These are phyloP conservation scores for Hyposoter didymator DNA, from an alignment of 2,888 invertebrate genomes.

Conservation along the genomic window DNA sequence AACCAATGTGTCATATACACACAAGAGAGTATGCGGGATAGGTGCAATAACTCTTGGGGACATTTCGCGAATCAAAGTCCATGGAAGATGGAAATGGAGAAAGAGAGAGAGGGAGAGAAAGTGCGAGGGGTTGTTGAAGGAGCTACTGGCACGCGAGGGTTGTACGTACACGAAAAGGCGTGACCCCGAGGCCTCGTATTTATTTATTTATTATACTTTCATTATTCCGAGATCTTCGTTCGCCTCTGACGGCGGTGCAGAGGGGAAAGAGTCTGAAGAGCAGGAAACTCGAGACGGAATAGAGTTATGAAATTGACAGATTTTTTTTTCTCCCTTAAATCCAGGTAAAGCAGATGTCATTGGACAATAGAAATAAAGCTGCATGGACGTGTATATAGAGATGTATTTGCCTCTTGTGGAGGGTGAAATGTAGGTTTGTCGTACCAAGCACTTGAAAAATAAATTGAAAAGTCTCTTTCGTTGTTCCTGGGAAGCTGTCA, in stretches of 20 bases:
- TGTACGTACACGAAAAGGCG: constrained; percentile 68
- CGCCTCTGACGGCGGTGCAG: constrained; percentile 16
- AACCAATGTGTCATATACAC: constrained; percentile 40
- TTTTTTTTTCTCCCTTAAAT: constrained; percentile 31
- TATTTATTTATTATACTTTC: constrained; percentile 68
- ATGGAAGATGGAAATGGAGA: constrained; percentile 9
- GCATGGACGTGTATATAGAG: background rate
- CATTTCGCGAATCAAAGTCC: constrained; percentile 58
- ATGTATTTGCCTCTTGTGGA: constrained; percentile 6
- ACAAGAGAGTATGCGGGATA: constrained; percentile 32
- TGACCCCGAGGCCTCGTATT: constrained; percentile 64
- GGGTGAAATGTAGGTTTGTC: constrained; percentile 12
- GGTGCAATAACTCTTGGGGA: constrained; percentile 56
- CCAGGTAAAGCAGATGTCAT: constrained; percentile 55
- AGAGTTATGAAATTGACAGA: constrained; percentile 39
- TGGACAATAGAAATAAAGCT: constrained; percentile 17
- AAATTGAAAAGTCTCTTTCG: background rate
- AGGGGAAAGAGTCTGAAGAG: constrained; percentile 1
- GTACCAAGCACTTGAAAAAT: constrained; percentile 2
- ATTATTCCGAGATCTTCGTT: constrained; percentile 65
- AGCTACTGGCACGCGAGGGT: constrained; percentile 66
- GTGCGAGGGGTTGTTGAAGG: constrained; percentile 61
- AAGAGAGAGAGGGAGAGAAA: constrained; percentile 19
- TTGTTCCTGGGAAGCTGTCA: constrained; percentile 23
- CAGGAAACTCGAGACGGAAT: constrained; percentile 36